Conservation (phyloP, 2,888 invertebrate genomes). For the Chymomyza procnemis region DNA sequence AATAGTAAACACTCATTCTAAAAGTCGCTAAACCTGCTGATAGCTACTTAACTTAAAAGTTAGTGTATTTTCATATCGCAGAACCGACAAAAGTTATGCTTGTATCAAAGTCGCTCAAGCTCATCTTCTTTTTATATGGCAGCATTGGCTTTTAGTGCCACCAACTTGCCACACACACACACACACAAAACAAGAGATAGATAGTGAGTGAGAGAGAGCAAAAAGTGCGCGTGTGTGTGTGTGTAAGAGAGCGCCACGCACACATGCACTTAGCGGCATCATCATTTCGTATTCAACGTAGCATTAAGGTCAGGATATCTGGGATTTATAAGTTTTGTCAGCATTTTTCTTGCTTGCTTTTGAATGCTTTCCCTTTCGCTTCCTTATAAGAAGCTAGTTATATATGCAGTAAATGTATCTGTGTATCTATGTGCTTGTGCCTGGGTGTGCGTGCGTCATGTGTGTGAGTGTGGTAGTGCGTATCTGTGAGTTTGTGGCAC, state of each 20-base stretch:
- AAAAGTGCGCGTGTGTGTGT: too few species aligned
- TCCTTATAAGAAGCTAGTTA: conserved; percentile 40
- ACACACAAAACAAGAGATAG: not conserved
- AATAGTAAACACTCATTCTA: too few species aligned
- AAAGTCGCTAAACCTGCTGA: too few species aligned
- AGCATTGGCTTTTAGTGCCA: conserved; percentile 48
- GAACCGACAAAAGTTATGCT: too few species aligned
- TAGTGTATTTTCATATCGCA: too few species aligned
- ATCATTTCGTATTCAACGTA: conserved; percentile 70
- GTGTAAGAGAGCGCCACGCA: conserved; percentile 6
- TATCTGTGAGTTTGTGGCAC: conserved; percentile 43
- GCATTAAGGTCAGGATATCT: conserved; percentile 76
- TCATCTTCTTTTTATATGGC: conserved; percentile 35
- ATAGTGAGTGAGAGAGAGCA: too few species aligned
- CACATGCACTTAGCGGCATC: conserved; percentile 38
- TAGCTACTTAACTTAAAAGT: too few species aligned
- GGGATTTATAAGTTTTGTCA: conserved; percentile 74
- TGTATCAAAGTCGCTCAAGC: too few species aligned
- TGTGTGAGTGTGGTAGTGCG: not conserved
- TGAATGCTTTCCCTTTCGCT: conserved; percentile 39
- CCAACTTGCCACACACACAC: conserved; percentile 6
- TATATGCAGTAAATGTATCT: conserved; percentile 50
- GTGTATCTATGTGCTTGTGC: not conserved
- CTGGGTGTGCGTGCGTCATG: conserved; percentile 28
- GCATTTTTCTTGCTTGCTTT: conserved; percentile 41